Base-by-base conservation (phyloP, 2,113 vertebrate genomes). In the Acinonyx jubatus region DNA sequence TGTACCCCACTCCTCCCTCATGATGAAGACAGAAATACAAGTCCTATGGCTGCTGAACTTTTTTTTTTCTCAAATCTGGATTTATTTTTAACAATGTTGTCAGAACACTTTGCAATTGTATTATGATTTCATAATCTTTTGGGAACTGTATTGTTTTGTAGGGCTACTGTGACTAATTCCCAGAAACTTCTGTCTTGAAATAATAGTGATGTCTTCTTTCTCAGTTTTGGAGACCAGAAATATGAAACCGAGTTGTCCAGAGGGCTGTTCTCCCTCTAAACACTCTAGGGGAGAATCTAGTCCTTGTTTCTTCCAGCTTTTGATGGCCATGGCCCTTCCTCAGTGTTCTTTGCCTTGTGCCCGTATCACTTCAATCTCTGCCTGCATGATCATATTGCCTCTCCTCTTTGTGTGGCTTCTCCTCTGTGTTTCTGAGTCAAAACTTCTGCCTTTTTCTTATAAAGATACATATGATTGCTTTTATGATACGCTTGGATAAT, bases 91-190 rank as follows among this genome's bases (percentile, higher is more conserved):
- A 80, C 14, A 50, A 68, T 33, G 38, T 50, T 94, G 16, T 52
- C 27, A 31, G 52, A 85, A 78, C 21, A 48, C 3, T 87, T 66
- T 78, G 27, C 27, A 79, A 0, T 73, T 85, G 12, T 78, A 65
- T 76, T 92, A 65, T 81, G 94, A 41, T 83, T 85, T 93, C 89
- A 11, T 69, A 88, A 45, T 68, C 21, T 41, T 66, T 74, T 36
- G 61, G n/a, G 36, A 74, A 63, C 74, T 52, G 10, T 18, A 79
- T 91, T 91, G 29, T 97, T 86, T 65, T 25, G 0, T 41, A 76
- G 41, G 31, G 41, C 31, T 68, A 23, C 29, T 36, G 1, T 74
- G 87, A 79, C 9, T 63, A 87, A 95, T 45, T 57, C 27, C n/a
- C 25, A 36, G 31, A 66, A 57, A 38, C 31, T n/a, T 41, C 4